Percentiles rank a stretch among this genome's conserved stretches.
Evolutionary conservation across 2,113 vertebrate genomes (phyloP).

Genomic region (Salvelinus sp.): DNA sequence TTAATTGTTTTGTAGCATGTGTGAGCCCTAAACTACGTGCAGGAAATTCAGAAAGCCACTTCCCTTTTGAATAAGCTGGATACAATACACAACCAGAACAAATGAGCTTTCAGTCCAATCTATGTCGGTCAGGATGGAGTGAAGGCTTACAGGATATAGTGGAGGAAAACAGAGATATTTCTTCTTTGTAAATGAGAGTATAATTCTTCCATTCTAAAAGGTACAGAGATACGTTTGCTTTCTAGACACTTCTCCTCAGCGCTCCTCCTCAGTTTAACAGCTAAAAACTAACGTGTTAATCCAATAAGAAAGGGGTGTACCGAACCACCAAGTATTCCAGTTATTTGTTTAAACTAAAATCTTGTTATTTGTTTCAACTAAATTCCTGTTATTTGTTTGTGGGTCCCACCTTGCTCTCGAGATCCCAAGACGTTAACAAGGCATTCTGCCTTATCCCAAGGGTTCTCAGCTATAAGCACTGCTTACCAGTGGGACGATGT

Average conservation of each 20-base stretch:
- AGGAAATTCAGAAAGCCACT: conserved; percentile 49
- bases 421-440: too few species aligned
- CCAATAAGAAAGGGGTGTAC: not conserved
- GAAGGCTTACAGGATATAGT: not conserved
- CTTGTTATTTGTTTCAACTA: too few species aligned
- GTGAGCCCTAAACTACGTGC: conserved; percentile 46
- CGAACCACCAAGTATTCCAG: not conserved
- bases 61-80: conserved; percentile 40
- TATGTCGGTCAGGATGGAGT: not conserved
- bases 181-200: not conserved
- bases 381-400: not conserved
- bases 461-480: too few species aligned
- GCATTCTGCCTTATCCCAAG: too few species aligned
- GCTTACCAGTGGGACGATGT: too few species aligned
- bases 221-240: not conserved
- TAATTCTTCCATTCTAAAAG: not conserved
- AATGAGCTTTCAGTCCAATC: conserved; percentile 13
- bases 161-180: not conserved
- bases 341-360: not conserved
- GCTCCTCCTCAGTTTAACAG: not conserved
- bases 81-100: conserved; percentile 33
- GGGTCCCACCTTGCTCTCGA: too few species aligned
- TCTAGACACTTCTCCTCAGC: not conserved
- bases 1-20: conserved; percentile 15
- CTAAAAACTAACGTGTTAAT: not conserved